Percentiles rank a stretch among this genome's conserved stretches.
Evolutionary conservation across 1,140 invertebrate species (phyloP).

Genomic region (Frieseomelitta varia): DNA sequence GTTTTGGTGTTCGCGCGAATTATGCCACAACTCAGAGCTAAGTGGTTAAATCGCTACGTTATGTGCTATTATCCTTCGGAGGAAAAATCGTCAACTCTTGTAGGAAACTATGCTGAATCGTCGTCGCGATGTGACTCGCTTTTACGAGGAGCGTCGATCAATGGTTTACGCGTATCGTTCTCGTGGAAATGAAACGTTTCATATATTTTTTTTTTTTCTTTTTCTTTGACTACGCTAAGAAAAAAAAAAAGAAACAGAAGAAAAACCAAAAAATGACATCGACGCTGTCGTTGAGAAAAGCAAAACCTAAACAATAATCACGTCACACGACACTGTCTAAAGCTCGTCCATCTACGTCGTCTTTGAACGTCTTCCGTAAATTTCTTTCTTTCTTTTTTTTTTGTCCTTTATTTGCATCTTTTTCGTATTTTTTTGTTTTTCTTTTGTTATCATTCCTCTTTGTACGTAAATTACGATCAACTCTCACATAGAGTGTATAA

Average conservation of each 20-base stretch:
- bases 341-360: not conserved
- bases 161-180: not conserved
- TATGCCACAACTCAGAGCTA: conserved; percentile 28
- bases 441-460: not conserved
- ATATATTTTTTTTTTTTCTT: too few relatives aligned
- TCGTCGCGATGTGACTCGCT: not conserved
- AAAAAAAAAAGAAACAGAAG: not conserved
- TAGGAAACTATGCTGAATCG: not conserved
- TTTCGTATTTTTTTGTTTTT: not conserved
- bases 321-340: not conserved
- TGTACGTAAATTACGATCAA: conserved; percentile 27
- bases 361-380: not conserved
- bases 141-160: not conserved
- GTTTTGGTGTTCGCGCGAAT: not conserved
- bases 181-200: not conserved
- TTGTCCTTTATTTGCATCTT: not conserved
- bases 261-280: not conserved
- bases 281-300: not conserved
- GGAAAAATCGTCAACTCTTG: not conserved
- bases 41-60: not conserved
- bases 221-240: not conserved
- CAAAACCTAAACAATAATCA: not conserved
- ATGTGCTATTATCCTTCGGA: not conserved
- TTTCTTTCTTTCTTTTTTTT: not conserved
- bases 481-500: conserved; percentile 7